Percentiles rank a stretch among this genome's conserved stretches.
Conservation (phyloP, 2,888 invertebrate species). For the Anoplius nigerrimus region DNA sequence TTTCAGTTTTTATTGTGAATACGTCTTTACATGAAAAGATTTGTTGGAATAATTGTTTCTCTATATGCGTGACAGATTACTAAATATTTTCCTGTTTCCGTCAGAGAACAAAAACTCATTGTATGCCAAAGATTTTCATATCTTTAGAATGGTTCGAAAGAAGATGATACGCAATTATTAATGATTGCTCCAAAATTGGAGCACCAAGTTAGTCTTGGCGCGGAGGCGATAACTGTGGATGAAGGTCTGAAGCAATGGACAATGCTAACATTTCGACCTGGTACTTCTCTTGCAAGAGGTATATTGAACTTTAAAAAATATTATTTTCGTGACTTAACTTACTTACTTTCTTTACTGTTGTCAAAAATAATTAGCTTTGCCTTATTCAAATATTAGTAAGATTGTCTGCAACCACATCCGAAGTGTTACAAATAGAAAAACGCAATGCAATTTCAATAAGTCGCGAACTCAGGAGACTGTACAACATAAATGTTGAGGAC, state of each 20-base stretch:
- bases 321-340: no score
- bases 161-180: conserved; percentile 28
- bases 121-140: no score
- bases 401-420: conserved; percentile 46
- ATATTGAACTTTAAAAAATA: conserved; percentile 25
- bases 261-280: conserved; percentile 56
- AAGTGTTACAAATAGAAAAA: conserved; percentile 59
- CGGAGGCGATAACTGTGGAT: conserved; percentile 60
- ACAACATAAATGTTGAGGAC: conserved; percentile 55
- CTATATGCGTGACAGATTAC: no score
- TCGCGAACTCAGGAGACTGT: conserved; percentile 60
- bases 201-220: conserved; percentile 58
- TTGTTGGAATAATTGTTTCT: no score
- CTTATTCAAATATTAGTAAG: conserved; percentile 45
- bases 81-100: no score
- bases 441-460: conserved; percentile 54
- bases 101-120: no score
- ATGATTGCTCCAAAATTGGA: conserved; percentile 61
- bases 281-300: conserved; percentile 57
- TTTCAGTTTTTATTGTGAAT: no score
- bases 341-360: not conserved
- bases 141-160: no score
- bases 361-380: not conserved
- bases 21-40: no score
- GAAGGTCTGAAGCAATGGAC: conserved; percentile 63